A percentile compares a stretch with the other conserved stretches of the same genome.
phyloP scores from a whole-genome alignment of 2,113 vertebrate genomes.

The Etia nguti region DNA sequence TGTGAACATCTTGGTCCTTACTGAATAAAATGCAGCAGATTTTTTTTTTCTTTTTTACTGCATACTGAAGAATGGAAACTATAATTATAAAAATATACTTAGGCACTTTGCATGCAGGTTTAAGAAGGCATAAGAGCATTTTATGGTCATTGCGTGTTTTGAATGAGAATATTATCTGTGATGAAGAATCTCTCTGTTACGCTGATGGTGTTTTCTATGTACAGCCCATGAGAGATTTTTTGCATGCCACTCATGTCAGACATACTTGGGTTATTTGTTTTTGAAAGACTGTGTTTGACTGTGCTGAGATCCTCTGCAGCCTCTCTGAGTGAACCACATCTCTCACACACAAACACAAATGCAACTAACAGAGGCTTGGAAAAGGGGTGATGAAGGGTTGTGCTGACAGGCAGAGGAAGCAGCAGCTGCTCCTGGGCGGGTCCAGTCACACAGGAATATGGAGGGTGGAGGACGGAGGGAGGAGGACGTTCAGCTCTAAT shows the following conservation, averaged over 20 bases:
- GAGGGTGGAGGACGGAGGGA: conserved; percentile 10
- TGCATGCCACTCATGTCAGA: conserved; percentile 17
- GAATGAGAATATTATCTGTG: background rate
- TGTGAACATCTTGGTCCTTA: background rate
- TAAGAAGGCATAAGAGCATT: background rate
- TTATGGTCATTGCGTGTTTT: background rate
- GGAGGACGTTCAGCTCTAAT: conserved; percentile 40
- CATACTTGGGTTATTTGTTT: conserved; percentile 22
- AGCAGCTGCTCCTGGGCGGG: conserved; percentile 55
- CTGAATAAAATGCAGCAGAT: background rate
- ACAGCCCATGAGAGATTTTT: conserved; percentile 12
- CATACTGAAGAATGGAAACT: background rate
- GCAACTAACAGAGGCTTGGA: conserved; percentile 18
- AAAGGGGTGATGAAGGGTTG: conserved; percentile 41
- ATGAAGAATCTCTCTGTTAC: background rate
- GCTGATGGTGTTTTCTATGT: background rate
- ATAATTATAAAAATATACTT: background rate
- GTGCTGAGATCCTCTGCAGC: conserved; percentile 9
- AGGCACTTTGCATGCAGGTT: background rate
- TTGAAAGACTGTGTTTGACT: conserved; percentile 4
- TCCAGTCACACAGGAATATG: conserved; percentile 24
- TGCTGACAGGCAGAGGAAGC: conserved; percentile 58
- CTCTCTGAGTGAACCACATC: conserved; percentile 9
- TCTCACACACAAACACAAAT: background rate
- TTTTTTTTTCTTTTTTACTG: background rate